Conservation (phyloP, 2,888 invertebrate genomes). For the Caenorhabditis sp. region DNA sequence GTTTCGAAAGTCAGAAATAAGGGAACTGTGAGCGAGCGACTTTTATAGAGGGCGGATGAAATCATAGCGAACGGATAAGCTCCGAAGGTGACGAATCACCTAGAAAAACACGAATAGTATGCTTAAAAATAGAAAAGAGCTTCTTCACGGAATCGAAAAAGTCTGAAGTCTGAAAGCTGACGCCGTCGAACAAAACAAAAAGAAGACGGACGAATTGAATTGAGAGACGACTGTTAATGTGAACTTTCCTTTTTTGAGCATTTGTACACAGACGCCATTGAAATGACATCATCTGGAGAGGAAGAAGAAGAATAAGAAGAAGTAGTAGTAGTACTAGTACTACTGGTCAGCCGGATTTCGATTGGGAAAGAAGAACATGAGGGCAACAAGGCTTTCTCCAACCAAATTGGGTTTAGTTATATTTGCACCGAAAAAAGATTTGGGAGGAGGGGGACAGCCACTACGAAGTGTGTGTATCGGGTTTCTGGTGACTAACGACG, state of each 20-base stretch:
- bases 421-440: slow-evolving; percentile 23
- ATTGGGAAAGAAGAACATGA: slow-evolving; percentile 32
- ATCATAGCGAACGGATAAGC: slow-evolving; percentile 26
- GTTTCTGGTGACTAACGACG: too few species aligned
- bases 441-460: not conserved
- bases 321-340: slow-evolving; percentile 19
- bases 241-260: slow-evolving; percentile 10
- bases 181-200: slow-evolving; percentile 1
- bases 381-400: slow-evolving; percentile 10
- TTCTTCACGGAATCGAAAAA: too few species aligned
- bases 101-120: slow-evolving; percentile 5
- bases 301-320: not conserved
- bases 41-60: slow-evolving; percentile 17
- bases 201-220: slow-evolving; percentile 9
- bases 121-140: slow-evolving; percentile 23
- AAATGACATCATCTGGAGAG: slow-evolving; percentile 17
- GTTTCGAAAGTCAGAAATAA: slow-evolving; percentile 11
- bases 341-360: not conserved
- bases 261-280: not conserved
- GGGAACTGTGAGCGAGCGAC: too few species aligned
- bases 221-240: not conserved
- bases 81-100: slow-evolving; percentile 9
- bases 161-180: too few species aligned
- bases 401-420: slow-evolving; percentile 34
- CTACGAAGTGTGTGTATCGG: slow-evolving; percentile 13